A percentile compares a stretch with the other conserved stretches of the same genome.
Evolutionary conservation across 1,140 invertebrate species (phyloP).

Genomic region (Physella acuta): DNA sequence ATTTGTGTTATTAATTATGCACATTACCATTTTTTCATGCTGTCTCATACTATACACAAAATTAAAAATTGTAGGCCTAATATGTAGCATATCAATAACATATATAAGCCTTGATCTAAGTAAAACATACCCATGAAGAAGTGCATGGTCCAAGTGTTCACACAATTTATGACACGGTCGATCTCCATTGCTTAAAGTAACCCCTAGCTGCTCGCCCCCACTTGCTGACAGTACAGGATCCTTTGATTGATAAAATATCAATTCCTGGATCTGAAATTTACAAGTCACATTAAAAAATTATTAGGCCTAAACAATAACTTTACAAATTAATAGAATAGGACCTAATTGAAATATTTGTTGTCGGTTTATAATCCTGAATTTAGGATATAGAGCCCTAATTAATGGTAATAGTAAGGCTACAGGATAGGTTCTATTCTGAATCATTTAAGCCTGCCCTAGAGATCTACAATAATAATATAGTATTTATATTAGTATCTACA

Average conservation of each 20-base stretch:
- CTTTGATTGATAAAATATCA: slow-evolving; percentile 32
- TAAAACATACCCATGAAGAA: slow-evolving; percentile 53
- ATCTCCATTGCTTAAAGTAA: slow-evolving; percentile 43
- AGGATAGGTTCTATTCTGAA: not conserved
- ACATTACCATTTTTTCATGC: too few relatives aligned
- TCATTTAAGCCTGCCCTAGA: not conserved
- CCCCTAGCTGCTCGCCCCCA: slow-evolving; percentile 7
- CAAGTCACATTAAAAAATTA: slow-evolving; percentile 8
- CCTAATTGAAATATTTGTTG: slow-evolving; percentile 4
- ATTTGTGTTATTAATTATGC: not conserved
- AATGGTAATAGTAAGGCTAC: not conserved
- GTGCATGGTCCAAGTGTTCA: slow-evolving; percentile 52
- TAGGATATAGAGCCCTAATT: not conserved
- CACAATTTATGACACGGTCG: slow-evolving; percentile 48
- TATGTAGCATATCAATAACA: too few relatives aligned
- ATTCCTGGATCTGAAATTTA: slow-evolving; percentile 44
- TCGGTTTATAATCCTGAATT: not conserved
- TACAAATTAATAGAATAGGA: not conserved
- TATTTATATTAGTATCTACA: too few relatives aligned
- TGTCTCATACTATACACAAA: too few relatives aligned
- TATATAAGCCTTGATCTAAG: too few relatives aligned
- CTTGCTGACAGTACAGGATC: not conserved
- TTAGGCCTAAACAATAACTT: slow-evolving; percentile 4
- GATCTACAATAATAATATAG: not conserved
- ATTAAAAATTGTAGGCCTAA: too few relatives aligned